Evolutionary conservation across 2,797 vertebrate species (phyloP), one percentile per base, ranked within the genome.

Genomic region (Amblyopsis hoosieri): DNA sequence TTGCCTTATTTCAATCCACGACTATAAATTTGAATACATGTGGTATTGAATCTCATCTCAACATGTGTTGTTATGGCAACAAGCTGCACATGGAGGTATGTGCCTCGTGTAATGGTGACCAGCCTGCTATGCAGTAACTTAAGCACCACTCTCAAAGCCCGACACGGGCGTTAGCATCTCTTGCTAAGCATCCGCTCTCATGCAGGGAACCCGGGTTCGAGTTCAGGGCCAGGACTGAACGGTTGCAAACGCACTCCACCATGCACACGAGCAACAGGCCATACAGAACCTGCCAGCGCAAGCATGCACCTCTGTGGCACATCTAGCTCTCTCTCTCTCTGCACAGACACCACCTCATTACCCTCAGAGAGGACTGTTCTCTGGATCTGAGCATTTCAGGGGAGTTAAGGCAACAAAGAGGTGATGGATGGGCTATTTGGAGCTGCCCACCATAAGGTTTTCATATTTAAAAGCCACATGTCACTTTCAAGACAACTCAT

Each of bases 371-470:
- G 2, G 52, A 51, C 64, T 67, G 42, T 56, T 58, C 53, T 62
- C 15, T 65, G 53, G 29, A 55, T 47, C 45, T 48, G 10, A 55
- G 55, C 47, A 29, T 31, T 71, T 60, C 56, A 46, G 50, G 65
- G 19, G 33, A 72, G 74, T 60, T 78, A 66, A 75, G 31, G 62
- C 12, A 64, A 74, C 57, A 51, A 42, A 69, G n/a, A 66, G 54
- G 59, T 57, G 52, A 67, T 62, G 42, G 10, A 51, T 52, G 52
- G 46, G 57, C 54, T 74, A 62, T 67, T 23, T 57, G 48, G 33
- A 62, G 12, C 2, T 12, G 2, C 3, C 11, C 11, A 48, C 11
- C 11, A 48, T 12, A n/a, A 48, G 49, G 19, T 12, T 66, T n/a
- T 2, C 6, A 54, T 54, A 12, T 45, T 54, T 62, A 64, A 60